A percentile compares a stretch with the other conserved stretches of the same genome.
These are phyloP conservation scores for Lepidochitona cinerea DNA, from an alignment of 2,888 invertebrate species.

Conservation along the genomic window DNA sequence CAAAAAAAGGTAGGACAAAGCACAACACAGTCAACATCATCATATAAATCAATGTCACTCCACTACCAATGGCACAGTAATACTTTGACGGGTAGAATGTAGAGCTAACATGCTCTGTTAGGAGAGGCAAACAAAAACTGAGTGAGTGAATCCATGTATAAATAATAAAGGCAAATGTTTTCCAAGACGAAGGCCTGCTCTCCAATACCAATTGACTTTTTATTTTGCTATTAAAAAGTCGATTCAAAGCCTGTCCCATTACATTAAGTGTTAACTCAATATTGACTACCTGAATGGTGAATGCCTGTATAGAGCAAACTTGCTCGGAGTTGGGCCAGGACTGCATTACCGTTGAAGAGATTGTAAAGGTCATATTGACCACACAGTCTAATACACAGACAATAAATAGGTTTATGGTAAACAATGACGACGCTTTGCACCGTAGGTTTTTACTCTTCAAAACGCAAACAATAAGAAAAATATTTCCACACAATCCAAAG, in stretches of 20 bases:
- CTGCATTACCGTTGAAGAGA: conserved; percentile 46
- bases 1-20: conserved; percentile 47
- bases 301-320: conserved; percentile 54
- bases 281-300: conserved; percentile 47
- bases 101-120: conserved; percentile 41
- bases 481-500: conserved; percentile 52
- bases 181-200: conserved; percentile 31
- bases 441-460: conserved; percentile 47
- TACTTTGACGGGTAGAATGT: conserved; percentile 44
- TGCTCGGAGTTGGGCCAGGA: conserved; percentile 49
- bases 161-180: conserved; percentile 40
- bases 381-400: conserved; percentile 56
- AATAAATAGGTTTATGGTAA: conserved; percentile 51
- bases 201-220: too few species aligned
- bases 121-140: conserved; percentile 54
- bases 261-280: conserved; percentile 48
- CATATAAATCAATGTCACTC: conserved; percentile 47
- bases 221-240: too few species aligned
- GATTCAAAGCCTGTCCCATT: too few species aligned
- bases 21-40: conserved; percentile 42
- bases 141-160: conserved; percentile 58
- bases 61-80: conserved; percentile 48
- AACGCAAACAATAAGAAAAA: conserved; percentile 51
- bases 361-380: conserved; percentile 56
- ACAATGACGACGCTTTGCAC: conserved; percentile 41